phyloP scores from a whole-genome alignment of 2,888 invertebrate species.

The Megamerina dolium region DNA sequence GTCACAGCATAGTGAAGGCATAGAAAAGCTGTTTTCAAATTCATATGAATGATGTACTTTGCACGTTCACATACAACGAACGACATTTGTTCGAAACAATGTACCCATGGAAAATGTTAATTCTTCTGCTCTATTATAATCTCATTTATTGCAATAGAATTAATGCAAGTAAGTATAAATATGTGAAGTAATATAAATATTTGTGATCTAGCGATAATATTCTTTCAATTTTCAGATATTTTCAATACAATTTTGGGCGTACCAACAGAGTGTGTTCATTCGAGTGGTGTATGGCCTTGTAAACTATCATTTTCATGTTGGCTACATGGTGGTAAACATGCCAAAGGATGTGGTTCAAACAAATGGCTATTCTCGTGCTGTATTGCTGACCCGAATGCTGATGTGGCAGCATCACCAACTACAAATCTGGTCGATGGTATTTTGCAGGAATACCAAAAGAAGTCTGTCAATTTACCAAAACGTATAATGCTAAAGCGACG shows the following conservation, averaged over 20 bases:
- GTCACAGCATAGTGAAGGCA: too few species aligned
- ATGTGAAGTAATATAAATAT: too few species aligned
- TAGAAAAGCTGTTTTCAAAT: too few species aligned
- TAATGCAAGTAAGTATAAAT: constrained; percentile 19
- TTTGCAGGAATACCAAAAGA: constrained; percentile 34
- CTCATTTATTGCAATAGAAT: too few species aligned
- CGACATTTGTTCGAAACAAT: constrained; percentile 3
- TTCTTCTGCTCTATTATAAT: too few species aligned
- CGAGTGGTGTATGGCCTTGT: constrained; percentile 58
- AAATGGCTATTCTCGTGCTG: constrained; percentile 71
- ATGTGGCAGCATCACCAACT: constrained; percentile 32
- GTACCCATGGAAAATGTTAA: constrained; percentile 12
- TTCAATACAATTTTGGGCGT: constrained; percentile 45
- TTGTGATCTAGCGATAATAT: too few species aligned
- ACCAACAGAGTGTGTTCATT: constrained; percentile 49
- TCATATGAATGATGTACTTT: too few species aligned
- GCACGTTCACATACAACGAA: constrained; percentile 8
- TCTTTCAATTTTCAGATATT: constrained; percentile 41
- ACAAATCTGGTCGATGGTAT: constrained; percentile 30
- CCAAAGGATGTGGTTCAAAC: constrained; percentile 61
- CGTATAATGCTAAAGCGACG: constrained; percentile 44
- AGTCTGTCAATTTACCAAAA: constrained; percentile 34
- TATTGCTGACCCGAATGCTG: constrained; percentile 42
- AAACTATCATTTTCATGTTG: constrained; percentile 68
- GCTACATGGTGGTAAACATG: constrained; percentile 65